These are phyloP conservation scores for Paramuricea clavata DNA, from an alignment of 92 coral and sea anemone species.

Conservation along the genomic window DNA sequence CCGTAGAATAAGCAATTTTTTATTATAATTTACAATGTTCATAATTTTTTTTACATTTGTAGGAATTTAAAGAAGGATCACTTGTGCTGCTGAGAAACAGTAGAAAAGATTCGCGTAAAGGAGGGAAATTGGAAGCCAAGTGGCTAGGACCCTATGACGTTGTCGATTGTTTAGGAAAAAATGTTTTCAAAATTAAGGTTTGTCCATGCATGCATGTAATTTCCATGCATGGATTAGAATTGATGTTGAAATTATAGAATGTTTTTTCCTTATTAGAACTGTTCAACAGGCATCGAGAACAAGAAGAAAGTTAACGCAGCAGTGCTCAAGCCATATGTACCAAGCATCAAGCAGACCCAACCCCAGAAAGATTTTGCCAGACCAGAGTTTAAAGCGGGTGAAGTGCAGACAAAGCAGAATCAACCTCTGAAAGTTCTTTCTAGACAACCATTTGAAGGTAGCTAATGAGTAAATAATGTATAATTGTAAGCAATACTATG, in stretches of 20 bases:
- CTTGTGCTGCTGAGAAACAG: constrained; percentile 37
- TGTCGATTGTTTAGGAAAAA: constrained; percentile 34
- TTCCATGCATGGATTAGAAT: not conserved
- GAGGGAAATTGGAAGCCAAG: constrained; percentile 41
- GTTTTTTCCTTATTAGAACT: constrained; percentile 32
- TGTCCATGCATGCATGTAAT: not conserved
- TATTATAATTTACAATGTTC: no score
- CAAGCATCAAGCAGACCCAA: constrained; percentile 21
- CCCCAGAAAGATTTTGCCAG: no score
- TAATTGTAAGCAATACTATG: no score
- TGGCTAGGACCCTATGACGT: constrained; percentile 49
- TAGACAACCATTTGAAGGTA: no score
- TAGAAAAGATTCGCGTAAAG: constrained; percentile 42
- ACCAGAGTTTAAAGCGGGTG: no score
- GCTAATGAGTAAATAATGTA: no score
- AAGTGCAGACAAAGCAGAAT: no score
- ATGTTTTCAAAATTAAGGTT: constrained; percentile 42
- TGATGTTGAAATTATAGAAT: constrained; percentile 3
- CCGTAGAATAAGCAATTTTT: not conserved
- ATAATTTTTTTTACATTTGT: not conserved
- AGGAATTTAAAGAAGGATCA: constrained; percentile 30
- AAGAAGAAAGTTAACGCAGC: constrained; percentile 56
- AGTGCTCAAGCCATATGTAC: constrained; percentile 33
- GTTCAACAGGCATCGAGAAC: constrained; percentile 30
- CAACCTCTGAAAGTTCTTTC: no score